Conservation (phyloP, 2,797 vertebrate species). For the Hoplostethus atlanticus region DNA sequence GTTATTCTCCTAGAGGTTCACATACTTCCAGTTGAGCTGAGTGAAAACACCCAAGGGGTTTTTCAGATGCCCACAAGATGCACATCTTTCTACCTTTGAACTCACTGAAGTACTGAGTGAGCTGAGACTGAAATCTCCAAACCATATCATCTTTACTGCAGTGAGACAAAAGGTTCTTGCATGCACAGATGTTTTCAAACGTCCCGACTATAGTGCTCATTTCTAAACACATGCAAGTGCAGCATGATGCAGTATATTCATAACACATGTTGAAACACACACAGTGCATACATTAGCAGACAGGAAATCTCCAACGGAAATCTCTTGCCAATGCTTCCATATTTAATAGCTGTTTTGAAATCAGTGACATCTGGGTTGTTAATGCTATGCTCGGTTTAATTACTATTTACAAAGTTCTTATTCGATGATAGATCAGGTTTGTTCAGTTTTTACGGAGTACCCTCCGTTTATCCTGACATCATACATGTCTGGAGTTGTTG, state of each 20-base stretch:
- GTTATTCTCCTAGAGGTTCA: too few species aligned
- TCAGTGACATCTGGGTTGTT: conserved; percentile 27
- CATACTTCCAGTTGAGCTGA: conserved; percentile 17
- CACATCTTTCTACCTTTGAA: conserved; percentile 20
- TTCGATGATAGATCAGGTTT: conserved; percentile 12
- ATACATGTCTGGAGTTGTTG: conserved; percentile 47
- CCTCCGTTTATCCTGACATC: conserved; percentile 13
- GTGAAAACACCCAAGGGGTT: conserved; percentile 29
- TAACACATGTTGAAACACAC: conserved; percentile 38
- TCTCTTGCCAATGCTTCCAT: conserved; percentile 20
- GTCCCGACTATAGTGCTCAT: conserved; percentile 28
- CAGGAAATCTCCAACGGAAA: conserved; percentile 25
- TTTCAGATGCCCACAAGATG: conserved; percentile 28
- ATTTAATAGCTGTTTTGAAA: conserved; percentile 40
- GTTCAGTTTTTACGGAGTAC: conserved; percentile 23
- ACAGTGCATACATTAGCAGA: conserved; percentile 7
- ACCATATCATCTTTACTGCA: conserved; percentile 43
- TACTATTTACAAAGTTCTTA: background rate
- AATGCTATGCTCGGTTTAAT: conserved; percentile 4
- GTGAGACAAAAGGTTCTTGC: conserved; percentile 44
- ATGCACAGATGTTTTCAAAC: conserved; percentile 48
- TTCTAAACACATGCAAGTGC: conserved; percentile 28
- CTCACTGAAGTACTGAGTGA: conserved; percentile 4
- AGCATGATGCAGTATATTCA: conserved; percentile 35
- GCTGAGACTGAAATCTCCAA: conserved; percentile 24